These are phyloP conservation scores for Mormyrus lacerda DNA, from an alignment of 2,113 vertebrate genomes.

Conservation along the genomic window DNA sequence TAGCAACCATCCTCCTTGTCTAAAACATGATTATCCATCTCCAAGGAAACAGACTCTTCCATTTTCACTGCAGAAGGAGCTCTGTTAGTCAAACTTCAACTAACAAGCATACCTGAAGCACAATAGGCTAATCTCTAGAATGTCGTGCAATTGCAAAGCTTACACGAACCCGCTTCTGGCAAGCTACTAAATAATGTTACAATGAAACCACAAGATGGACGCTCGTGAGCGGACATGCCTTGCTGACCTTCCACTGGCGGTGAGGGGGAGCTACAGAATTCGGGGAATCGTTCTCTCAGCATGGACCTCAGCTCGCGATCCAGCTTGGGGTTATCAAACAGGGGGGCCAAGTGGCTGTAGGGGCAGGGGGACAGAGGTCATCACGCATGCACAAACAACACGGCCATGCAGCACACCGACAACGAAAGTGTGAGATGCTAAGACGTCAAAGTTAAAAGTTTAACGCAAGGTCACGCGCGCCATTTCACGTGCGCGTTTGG, in stretches of 20 bases:
- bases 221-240: neutral
- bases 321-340: slow-evolving; percentile 95
- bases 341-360: slow-evolving; percentile 63
- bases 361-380: neutral
- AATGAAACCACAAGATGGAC: neutral
- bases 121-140: neutral
- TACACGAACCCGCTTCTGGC: neutral
- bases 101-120: neutral
- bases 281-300: slow-evolving; percentile 90
- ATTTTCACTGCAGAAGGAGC: slow-evolving; percentile 68
- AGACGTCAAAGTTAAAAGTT: neutral
- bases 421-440: neutral
- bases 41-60: slow-evolving; percentile 78
- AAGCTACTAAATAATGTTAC: neutral
- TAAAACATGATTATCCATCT: slow-evolving; percentile 85
- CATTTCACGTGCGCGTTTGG: neutral
- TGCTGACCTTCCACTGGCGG: slow-evolving; percentile 78
- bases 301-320: slow-evolving; percentile 92
- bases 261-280: slow-evolving; percentile 89
- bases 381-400: neutral
- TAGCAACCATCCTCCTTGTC: slow-evolving; percentile 95
- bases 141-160: neutral
- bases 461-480: neutral
- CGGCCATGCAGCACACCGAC: too few species aligned
- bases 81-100: neutral